phyloP scores from a whole-genome alignment of 2,113 vertebrate genomes.

The Hiodon tergisus region DNA sequence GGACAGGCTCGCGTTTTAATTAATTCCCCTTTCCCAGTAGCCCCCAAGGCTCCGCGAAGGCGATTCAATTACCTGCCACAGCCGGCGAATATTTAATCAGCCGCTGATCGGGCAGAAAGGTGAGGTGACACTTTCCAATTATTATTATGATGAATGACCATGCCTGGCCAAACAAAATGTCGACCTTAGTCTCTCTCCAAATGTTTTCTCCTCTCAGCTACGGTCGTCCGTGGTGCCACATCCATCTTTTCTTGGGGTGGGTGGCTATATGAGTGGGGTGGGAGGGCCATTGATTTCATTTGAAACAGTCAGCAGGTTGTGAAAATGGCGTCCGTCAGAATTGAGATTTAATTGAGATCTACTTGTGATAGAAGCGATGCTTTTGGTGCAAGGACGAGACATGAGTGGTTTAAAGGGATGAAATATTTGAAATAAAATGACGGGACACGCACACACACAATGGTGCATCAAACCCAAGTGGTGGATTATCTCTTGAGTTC shows the following conservation, averaged over 20 bases:
- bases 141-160: constrained; percentile 47
- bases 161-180: constrained; percentile 35
- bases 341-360: constrained; percentile 6
- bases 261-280: background rate
- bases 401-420: background rate
- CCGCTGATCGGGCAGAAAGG: constrained; percentile 43
- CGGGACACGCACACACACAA: constrained; percentile 8
- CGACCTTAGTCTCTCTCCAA: constrained; percentile 31
- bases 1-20: constrained; percentile 33
- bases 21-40: constrained; percentile 33
- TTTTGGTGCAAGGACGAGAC: constrained; percentile 27
- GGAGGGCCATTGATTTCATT: constrained; percentile 14
- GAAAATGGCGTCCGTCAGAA: background rate
- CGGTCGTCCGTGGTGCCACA: background rate
- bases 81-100: constrained; percentile 47
- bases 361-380: constrained; percentile 21
- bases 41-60: constrained; percentile 30
- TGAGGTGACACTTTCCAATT: constrained; percentile 50
- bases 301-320: constrained; percentile 15
- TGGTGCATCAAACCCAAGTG: constrained; percentile 31
- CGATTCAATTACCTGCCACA: constrained; percentile 40
- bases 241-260: background rate
- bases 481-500: constrained; percentile 33
- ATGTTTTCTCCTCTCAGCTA: background rate
- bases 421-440: too few species aligned